Evolutionary conservation across 1,140 invertebrate species (phyloP).

Genomic region (Prorops nasuta): DNA sequence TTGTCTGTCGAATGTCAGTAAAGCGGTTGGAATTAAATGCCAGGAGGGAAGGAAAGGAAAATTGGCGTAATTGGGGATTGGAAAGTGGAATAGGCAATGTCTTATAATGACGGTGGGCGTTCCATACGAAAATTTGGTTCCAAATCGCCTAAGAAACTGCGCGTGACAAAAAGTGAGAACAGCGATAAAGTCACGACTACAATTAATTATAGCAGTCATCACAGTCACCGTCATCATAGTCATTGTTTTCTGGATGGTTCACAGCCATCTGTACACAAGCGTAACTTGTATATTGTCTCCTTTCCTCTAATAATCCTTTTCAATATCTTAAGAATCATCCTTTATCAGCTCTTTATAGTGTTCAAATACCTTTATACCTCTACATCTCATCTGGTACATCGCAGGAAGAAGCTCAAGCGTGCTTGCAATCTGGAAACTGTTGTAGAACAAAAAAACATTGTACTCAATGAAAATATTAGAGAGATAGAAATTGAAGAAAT

Average conservation of each 20-base stretch:
- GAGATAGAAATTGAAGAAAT: conserved; percentile 40
- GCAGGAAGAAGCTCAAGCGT: conserved; percentile 60
- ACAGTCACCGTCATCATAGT: conserved; percentile 33
- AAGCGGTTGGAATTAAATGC: no score
- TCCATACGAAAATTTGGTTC: conserved; percentile 53
- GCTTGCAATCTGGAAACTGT: conserved; percentile 51
- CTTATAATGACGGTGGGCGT: conserved; percentile 58
- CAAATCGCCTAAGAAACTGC: conserved; percentile 54
- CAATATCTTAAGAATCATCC: conserved; percentile 73
- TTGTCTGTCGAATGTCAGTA: no score
- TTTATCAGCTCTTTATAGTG: conserved; percentile 82
- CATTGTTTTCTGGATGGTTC: conserved; percentile 43
- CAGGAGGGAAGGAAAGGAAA: no score
- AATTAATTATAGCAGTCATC: conserved; percentile 41
- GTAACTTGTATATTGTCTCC: conserved; percentile 81
- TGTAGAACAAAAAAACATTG: conserved; percentile 47
- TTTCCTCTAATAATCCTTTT: conserved; percentile 82
- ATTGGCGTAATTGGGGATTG: no score
- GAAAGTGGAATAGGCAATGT: no score
- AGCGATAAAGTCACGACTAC: conserved; percentile 48
- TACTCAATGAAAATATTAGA: conserved; percentile 51
- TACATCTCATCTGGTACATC: conserved; percentile 68
- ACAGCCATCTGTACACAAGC: conserved; percentile 76
- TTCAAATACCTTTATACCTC: conserved; percentile 80
- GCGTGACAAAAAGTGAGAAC: conserved; percentile 52